phyloP scores from a whole-genome alignment of 2,888 invertebrate species.

The Scaptomyza reducta region DNA sequence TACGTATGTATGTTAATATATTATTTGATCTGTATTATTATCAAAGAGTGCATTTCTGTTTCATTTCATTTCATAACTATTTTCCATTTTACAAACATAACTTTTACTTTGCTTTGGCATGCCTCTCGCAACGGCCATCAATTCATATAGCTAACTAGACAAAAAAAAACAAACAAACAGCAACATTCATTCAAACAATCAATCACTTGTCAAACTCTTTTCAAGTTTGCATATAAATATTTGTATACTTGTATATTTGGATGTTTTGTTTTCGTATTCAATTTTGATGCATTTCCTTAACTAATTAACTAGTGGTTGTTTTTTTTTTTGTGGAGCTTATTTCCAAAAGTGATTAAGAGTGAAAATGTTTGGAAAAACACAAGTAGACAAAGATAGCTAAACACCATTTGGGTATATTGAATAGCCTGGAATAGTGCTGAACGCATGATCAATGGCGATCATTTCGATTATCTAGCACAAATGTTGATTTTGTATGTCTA shows the following conservation, averaged over 20 bases:
- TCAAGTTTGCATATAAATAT: conserved; percentile 13
- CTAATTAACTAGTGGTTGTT: conserved; percentile 38
- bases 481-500: neutral
- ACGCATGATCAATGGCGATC: neutral
- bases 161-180: conserved; percentile 28
- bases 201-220: conserved; percentile 16
- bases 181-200: conserved; percentile 46
- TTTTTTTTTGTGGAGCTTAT: neutral
- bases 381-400: no score
- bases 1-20: neutral
- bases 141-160: conserved; percentile 39
- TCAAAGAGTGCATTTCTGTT: conserved; percentile 1
- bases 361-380: neutral
- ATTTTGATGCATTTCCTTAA: conserved; percentile 9
- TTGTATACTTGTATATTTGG: neutral
- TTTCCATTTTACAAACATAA: neutral
- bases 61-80: conserved; percentile 33
- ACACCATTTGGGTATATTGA: no score
- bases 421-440: no score
- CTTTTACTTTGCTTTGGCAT: conserved; percentile 3
- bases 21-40: conserved; percentile 17
- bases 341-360: neutral
- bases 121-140: conserved; percentile 27
- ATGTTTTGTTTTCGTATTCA: neutral
- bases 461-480: neutral